phyloP scores from a whole-genome alignment of 2,113 vertebrate species.

The Elephantulus edwardii region DNA sequence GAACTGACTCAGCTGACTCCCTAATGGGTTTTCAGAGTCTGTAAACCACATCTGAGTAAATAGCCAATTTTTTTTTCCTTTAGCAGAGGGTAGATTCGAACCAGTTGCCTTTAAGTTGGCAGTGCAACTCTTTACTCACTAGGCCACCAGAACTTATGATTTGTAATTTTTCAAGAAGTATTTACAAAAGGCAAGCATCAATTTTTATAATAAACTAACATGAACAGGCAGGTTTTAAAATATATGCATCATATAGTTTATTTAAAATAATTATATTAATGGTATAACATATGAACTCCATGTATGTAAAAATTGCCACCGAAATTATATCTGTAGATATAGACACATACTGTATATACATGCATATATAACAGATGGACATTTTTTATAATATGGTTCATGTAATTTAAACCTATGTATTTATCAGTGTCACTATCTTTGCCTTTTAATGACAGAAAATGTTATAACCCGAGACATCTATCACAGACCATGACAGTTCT shows the following conservation, averaged over 20 bases:
- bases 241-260: background rate
- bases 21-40: no score
- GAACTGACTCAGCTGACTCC: no score
- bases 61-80: no score
- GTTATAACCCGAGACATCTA: conserved; percentile 47
- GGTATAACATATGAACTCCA: background rate
- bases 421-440: conserved; percentile 18
- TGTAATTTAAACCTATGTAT: background rate
- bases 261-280: background rate
- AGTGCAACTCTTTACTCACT: no score
- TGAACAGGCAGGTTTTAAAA: background rate
- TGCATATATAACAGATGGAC: background rate
- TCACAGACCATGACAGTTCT: conserved; percentile 39
- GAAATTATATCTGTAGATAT: background rate
- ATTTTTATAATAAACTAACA: conserved; percentile 5
- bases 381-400: background rate
- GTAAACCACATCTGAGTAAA: no score
- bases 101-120: no score
- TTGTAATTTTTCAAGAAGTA: background rate
- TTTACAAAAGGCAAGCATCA: background rate
- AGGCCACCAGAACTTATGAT: background rate
- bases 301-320: background rate
- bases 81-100: no score
- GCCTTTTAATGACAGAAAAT: conserved; percentile 32
- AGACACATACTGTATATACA: background rate